Base-by-base conservation (phyloP, 1,140 invertebrate species). In the Ericerus pela region DNA sequence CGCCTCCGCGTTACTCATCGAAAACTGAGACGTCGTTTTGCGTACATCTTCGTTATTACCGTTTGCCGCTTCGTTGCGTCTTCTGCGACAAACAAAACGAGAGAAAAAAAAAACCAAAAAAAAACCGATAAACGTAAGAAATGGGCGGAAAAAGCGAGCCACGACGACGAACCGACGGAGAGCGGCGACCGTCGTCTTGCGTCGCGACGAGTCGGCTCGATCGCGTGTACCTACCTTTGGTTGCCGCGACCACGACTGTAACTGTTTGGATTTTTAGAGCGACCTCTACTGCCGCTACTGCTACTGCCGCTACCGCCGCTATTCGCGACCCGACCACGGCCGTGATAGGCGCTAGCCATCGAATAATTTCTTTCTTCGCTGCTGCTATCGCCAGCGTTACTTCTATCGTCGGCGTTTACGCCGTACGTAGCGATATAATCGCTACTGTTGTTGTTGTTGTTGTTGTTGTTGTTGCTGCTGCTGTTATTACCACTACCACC, bases 231-330 rank as follows among this genome's bases (percentile, higher is more conserved):
- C 26, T 22, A 47, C 41, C 41, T 20, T 12, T 47, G 22, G 14
- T 47, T 47, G 26, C 41, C 41, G 10, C 63, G 58, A 30, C 62
- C 62, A 41, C 63, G 36, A n/a, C 57, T 59, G 16, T 60, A 62
- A n/a, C 59, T 53, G 16, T 62, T 62, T 26, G 61, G 62, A 16
- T 62, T 62, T 31, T 62, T 62, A 12, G 53, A 20, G 12, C 54
- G 54, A 11, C 61, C 57, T 16, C 57, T 59, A 38, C 62, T 53
- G n/a, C n/a, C n/a, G n/a, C n/a, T n/a, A n/a, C n/a, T n/a, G n/a
- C n/a, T n/a, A n/a, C n/a, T n/a, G n/a, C n/a, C n/a, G n/a, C n/a
- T n/a, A n/a, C n/a, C n/a, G n/a, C n/a, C n/a, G n/a, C n/a, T n/a
- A 18, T 59, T 59, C 0, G 58, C 38, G 8, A 58, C 59, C 11